A percentile compares a stretch with the other conserved stretches of the same genome.
Evolutionary conservation across 2,113 vertebrate species (phyloP).

Genomic region (Tapirus terrestris): DNA sequence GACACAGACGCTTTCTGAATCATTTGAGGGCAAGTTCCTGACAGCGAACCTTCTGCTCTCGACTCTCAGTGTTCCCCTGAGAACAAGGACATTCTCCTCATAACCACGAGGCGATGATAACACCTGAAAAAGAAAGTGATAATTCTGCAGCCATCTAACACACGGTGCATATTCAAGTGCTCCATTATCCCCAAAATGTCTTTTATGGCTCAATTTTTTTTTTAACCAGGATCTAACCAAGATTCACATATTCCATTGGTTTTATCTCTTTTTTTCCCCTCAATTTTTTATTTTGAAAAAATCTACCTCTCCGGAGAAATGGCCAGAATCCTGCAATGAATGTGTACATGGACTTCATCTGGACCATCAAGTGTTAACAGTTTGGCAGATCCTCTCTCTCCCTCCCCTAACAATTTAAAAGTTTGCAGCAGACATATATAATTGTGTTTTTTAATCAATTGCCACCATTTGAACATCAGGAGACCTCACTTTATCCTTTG

Average conservation of each 20-base stretch:
- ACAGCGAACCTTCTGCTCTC: neutral
- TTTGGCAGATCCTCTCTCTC: too few species aligned
- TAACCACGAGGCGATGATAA: neutral
- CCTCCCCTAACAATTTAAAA: neutral
- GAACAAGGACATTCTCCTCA: neutral
- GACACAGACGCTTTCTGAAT: neutral
- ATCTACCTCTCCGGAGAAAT: neutral
- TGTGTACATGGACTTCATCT: neutral
- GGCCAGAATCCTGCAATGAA: neutral
- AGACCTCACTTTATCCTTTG: neutral
- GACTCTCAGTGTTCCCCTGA: neutral
- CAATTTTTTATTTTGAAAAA: constrained; percentile 16
- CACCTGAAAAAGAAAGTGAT: neutral
- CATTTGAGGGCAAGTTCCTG: neutral
- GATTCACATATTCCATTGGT: neutral
- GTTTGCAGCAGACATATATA: neutral
- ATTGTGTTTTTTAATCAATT: neutral
- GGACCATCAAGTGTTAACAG: neutral
- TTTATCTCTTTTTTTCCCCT: neutral
- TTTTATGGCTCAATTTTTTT: neutral
- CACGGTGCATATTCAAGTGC: neutral
- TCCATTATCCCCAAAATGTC: neutral
- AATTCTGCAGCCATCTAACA: neutral
- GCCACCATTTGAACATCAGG: neutral
- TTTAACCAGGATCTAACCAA: neutral